These are phyloP conservation scores for Latrodectus geometricus DNA, from an alignment of 1,140 invertebrate genomes.

Conservation along the genomic window DNA sequence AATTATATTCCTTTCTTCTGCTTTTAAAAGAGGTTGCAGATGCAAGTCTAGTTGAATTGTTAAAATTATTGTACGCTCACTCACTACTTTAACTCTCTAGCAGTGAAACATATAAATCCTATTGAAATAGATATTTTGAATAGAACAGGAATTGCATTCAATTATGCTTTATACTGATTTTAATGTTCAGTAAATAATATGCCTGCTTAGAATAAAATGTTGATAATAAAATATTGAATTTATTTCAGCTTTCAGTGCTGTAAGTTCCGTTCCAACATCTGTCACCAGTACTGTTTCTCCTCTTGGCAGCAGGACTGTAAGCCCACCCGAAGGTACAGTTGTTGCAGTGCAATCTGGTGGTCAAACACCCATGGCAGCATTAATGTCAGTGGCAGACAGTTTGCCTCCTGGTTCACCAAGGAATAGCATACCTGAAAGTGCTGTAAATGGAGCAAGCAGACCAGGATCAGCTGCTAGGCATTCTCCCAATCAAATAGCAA, in stretches of 20 bases:
- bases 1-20: no score
- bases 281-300: conserved; percentile 34
- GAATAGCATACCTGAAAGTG: conserved; percentile 28
- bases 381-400: conserved; percentile 61
- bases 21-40: no score
- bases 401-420: conserved; percentile 58
- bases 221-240: no score
- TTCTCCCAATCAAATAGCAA: conserved; percentile 45
- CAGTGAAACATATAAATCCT: no score
- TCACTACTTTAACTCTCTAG: no score
- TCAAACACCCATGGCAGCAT: conserved; percentile 60
- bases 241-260: conserved; percentile 41
- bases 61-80: no score
- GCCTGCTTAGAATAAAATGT: no score
- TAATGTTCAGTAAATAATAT: no score
- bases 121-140: no score
- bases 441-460: conserved; percentile 52
- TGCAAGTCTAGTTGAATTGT: no score
- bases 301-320: conserved; percentile 40
- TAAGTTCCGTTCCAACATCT: conserved; percentile 51
- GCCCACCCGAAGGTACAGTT: conserved; percentile 47
- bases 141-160: no score
- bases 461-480: conserved; percentile 59
- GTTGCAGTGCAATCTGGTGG: conserved; percentile 42
- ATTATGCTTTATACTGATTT: no score